Evolutionary conservation across 2,888 invertebrate genomes (phyloP).

Genomic region (Phaonia tiefii): DNA sequence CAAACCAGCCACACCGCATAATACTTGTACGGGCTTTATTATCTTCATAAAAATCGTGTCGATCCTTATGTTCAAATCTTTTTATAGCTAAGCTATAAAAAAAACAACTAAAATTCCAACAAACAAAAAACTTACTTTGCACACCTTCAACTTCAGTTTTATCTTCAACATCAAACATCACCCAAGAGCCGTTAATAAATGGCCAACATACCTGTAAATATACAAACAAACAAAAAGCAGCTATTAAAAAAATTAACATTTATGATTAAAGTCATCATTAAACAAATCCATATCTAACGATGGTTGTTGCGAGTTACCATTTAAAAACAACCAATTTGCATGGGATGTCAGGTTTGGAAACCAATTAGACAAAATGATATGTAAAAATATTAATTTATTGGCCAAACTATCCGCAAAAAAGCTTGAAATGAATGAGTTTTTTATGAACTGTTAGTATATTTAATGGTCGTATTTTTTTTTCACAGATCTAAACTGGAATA

Average conservation of each 20-base stretch:
- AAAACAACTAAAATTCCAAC: too few species aligned
- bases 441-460: conserved; percentile 19
- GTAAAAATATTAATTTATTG: conserved; percentile 27
- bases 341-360: conserved; percentile 38
- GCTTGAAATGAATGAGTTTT: conserved; percentile 26
- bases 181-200: background rate
- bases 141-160: background rate
- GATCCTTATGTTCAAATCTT: too few species aligned
- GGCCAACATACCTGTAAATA: conserved; percentile 48
- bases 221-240: conserved; percentile 16
- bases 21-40: too few species aligned
- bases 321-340: conserved; percentile 54
- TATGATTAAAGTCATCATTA: conserved; percentile 48
- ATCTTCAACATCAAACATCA: background rate
- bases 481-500: conserved; percentile 9
- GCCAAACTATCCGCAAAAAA: conserved; percentile 1
- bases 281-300: background rate
- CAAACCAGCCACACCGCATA: too few species aligned
- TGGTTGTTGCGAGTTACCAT: background rate
- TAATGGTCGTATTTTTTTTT: background rate
- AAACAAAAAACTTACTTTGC: background rate
- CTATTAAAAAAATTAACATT: conserved; percentile 43
- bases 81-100: too few species aligned
- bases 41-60: too few species aligned
- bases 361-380: conserved; percentile 49